Base-by-base conservation (phyloP, 2,797 vertebrate species). In the Onychomys torridus region DNA sequence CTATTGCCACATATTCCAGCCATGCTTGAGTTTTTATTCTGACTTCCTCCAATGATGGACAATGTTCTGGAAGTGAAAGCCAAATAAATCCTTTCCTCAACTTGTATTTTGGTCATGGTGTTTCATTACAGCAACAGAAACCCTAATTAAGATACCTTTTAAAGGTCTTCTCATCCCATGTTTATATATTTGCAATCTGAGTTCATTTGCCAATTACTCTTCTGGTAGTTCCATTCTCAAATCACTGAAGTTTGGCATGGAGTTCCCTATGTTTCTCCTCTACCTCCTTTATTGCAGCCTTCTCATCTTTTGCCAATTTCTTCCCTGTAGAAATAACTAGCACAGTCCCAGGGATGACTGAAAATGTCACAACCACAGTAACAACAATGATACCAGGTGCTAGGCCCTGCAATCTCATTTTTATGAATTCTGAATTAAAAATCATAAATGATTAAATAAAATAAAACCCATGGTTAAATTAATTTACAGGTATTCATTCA, bases 221-320 rank as follows among this genome's bases (percentile, higher is more conserved):
- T 91, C 90, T 27, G 73, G 76, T 46, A 78, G 94, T 86, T 97
- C 34, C 82, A 79, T 55, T 52, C 97, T 97, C 43, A 82, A 94
- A 75, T 61, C 32, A 89, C 34, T 96, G 78, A 3, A 65, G 1
- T 98, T 98, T 98, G 0, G 97, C 89, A 0, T 97, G 98, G 63
- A 98, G 95, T 95, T 98, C 98, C 97, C 98, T 98, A 6, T 98
- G 99, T 98, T 99, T 98, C 98, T 98, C 96, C 0, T 99, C 99
- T 99, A 99, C 97, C 98, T 99, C 99, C 91, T 99, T 99, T 97
- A 98, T 97, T 99, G 99, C 98, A 94, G 99, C 89, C 96, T 99
- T 99, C 77, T 98, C 98, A 98, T 99, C 99, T 13, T 82, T 96
- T 63, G 98, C 91, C 29, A 40, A 97, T 87, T 82, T 97, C n/a